A percentile compares a stretch with the other conserved stretches of the same genome.
These are phyloP conservation scores for Coryphaenoides rupestris DNA, from an alignment of 2,113 vertebrate genomes.

Conservation along the genomic window DNA sequence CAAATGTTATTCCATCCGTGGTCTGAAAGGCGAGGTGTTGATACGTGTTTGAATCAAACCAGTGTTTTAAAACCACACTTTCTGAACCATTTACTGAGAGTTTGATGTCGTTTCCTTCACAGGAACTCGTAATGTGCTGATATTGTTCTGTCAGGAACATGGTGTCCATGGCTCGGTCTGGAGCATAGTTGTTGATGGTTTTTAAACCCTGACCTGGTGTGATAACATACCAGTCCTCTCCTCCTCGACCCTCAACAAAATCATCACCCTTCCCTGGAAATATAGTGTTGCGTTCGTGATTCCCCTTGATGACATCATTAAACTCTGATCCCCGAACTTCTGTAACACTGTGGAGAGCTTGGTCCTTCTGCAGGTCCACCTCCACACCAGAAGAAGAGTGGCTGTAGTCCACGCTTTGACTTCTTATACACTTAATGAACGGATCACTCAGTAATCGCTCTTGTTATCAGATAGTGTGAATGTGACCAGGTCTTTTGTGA, in stretches of 20 bases:
- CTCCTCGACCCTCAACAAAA: conserved; percentile 44
- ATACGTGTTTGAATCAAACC: conserved; percentile 38
- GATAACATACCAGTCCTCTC: conserved; percentile 51
- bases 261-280: conserved; percentile 37
- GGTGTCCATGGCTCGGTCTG: conserved; percentile 34
- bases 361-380: conserved; percentile 36
- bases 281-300: conserved; percentile 31
- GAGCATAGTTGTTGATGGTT: conserved; percentile 50
- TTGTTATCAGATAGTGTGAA: conserved; percentile 32
- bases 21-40: conserved; percentile 53
- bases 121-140: conserved; percentile 1
- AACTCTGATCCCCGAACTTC: conserved; percentile 37
- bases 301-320: conserved; percentile 39
- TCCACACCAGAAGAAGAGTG: background rate
- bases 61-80: conserved; percentile 30
- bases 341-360: conserved; percentile 21
- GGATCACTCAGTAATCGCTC: background rate
- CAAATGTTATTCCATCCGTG: conserved; percentile 50
- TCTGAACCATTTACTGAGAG: background rate
- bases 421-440: conserved; percentile 37
- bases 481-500: conserved; percentile 48
- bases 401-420: conserved; percentile 42
- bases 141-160: conserved; percentile 43
- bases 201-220: conserved; percentile 40
- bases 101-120: conserved; percentile 16